Evolutionary conservation across 1,140 invertebrate genomes (phyloP).

Genomic region (Drosophila insularis): DNA sequence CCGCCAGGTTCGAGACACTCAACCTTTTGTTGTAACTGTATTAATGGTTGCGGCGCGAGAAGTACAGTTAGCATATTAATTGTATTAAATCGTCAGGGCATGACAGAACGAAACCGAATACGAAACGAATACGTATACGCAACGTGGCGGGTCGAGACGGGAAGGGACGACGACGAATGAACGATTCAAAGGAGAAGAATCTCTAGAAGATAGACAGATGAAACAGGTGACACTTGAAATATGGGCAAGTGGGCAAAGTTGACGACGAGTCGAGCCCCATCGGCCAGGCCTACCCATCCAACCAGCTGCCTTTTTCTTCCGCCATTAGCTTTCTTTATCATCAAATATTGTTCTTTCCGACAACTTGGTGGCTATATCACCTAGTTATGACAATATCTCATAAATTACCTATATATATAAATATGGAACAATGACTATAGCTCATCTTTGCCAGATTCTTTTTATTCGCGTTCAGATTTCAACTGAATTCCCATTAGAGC

Average conservation of each 20-base stretch:
- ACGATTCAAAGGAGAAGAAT: neutral
- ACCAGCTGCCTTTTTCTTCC: neutral
- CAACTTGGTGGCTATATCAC: slow-evolving; percentile 11
- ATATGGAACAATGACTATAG: slow-evolving; percentile 48
- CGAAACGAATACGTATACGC: too few species aligned
- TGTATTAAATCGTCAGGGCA: slow-evolving; percentile 72
- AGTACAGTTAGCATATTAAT: slow-evolving; percentile 81
- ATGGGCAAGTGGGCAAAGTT: slow-evolving; percentile 65
- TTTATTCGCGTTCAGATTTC: slow-evolving; percentile 30
- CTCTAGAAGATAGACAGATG: too few species aligned
- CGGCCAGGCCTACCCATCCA: slow-evolving; percentile 30
- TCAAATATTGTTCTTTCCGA: slow-evolving; percentile 54
- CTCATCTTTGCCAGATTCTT: slow-evolving; percentile 31
- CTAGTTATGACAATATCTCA: slow-evolving; percentile 52
- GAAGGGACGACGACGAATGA: neutral
- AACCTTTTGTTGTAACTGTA: slow-evolving; percentile 60
- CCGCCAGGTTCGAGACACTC: slow-evolving; percentile 49
- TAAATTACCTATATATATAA: slow-evolving; percentile 38
- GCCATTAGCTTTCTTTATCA: slow-evolving; percentile 39
- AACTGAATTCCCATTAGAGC: slow-evolving; percentile 45
- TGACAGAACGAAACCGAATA: slow-evolving; percentile 39
- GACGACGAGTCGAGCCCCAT: slow-evolving; percentile 53
- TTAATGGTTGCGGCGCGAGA: slow-evolving; percentile 53
- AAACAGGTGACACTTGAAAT: slow-evolving; percentile 37
- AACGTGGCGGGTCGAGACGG: neutral